Conservation (phyloP, 2,113 vertebrate species). For the Corydoras sp. region DNA sequence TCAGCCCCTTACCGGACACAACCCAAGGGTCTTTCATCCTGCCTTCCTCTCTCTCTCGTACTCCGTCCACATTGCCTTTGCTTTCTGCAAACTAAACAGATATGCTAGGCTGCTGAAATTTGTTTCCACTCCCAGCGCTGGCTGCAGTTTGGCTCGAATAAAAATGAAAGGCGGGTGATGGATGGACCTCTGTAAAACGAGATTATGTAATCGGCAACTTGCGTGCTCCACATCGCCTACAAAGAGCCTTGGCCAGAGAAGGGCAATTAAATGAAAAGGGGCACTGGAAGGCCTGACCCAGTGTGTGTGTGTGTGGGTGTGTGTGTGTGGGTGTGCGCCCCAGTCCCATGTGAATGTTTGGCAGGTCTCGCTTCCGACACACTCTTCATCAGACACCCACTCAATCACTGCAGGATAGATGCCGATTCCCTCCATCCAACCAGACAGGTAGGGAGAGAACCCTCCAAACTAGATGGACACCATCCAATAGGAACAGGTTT, state of each 20-base stretch:
- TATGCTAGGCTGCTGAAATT: slow-evolving; percentile 55
- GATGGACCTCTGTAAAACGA: slow-evolving; percentile 52
- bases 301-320: slow-evolving; percentile 33
- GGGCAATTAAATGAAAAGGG: slow-evolving; percentile 39
- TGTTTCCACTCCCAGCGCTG: slow-evolving; percentile 51
- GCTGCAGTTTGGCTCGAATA: slow-evolving; percentile 53
- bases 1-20: slow-evolving; percentile 57
- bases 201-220: slow-evolving; percentile 52
- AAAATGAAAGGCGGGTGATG: slow-evolving; percentile 54
- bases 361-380: slow-evolving; percentile 36
- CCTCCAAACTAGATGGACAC: not conserved
- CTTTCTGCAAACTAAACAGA: slow-evolving; percentile 69
- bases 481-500: slow-evolving; percentile 3
- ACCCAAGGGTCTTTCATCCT: slow-evolving; percentile 51
- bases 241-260: slow-evolving; percentile 36
- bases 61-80: slow-evolving; percentile 49
- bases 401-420: slow-evolving; percentile 30
- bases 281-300: slow-evolving; percentile 30
- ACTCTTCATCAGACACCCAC: slow-evolving; percentile 43
- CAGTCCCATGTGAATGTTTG: slow-evolving; percentile 33
- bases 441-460: slow-evolving; percentile 17
- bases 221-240: slow-evolving; percentile 42
- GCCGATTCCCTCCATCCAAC: slow-evolving; percentile 20
- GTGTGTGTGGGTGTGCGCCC: slow-evolving; percentile 28
- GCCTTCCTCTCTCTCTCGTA: slow-evolving; percentile 14